Conservation (phyloP, 2,888 invertebrate species). For the Laothoe populi region DNA sequence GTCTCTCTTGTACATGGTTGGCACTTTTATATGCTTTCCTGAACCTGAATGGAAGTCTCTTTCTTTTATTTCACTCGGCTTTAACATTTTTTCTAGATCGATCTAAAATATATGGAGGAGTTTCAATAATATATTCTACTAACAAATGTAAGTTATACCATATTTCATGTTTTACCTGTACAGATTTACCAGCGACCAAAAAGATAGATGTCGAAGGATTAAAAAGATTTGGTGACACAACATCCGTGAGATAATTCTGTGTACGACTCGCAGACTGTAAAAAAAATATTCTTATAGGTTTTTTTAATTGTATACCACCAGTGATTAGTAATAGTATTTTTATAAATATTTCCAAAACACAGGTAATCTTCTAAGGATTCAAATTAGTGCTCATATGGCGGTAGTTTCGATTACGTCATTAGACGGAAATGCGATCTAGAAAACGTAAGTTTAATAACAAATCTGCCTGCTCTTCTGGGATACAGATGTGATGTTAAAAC, state of each 20-base stretch:
- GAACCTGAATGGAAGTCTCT: slow-evolving; percentile 19
- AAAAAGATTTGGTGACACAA: slow-evolving; percentile 23
- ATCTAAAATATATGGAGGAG: neutral
- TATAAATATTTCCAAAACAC: no score
- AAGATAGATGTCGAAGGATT: slow-evolving; percentile 25
- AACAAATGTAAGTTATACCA: no score
- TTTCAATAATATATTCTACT: neutral
- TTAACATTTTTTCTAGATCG: slow-evolving; percentile 23
- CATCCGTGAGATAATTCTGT: neutral
- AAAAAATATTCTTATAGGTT: neutral
- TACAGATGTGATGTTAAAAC: no score
- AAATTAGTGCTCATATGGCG: no score
- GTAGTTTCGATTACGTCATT: no score
- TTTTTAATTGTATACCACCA: neutral
- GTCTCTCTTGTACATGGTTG: slow-evolving; percentile 25
- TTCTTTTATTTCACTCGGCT: slow-evolving; percentile 20
- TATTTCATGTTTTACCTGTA: no score
- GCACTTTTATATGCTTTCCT: slow-evolving; percentile 17
- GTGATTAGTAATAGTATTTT: no score
- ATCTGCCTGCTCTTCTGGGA: no score
- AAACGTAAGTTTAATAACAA: no score
- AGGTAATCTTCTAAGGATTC: no score
- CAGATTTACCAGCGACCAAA: neutral
- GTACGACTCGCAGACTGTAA: slow-evolving; percentile 7
- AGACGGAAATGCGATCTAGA: no score